phyloP scores from a whole-genome alignment of 2,888 invertebrate genomes.

The Hirtodrosophila cameraria region DNA sequence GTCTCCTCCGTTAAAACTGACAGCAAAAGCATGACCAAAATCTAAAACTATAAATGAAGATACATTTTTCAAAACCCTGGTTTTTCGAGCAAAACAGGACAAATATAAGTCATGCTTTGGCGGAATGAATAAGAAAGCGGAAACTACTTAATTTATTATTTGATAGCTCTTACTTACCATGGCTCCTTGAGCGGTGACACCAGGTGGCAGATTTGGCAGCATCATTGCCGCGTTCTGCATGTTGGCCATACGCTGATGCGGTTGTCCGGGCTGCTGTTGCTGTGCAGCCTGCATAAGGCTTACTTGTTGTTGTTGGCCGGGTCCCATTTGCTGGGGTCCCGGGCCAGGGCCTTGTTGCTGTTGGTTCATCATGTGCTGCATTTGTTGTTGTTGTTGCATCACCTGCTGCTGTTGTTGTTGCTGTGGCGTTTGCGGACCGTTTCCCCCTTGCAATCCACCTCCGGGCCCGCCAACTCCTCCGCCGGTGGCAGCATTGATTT shows the following conservation, averaged over 20 bases:
- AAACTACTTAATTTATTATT: background rate
- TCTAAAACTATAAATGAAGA: too few species aligned
- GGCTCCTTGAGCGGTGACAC: conserved; percentile 80
- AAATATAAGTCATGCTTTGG: too few species aligned
- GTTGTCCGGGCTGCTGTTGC: conserved; percentile 77
- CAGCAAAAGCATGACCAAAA: too few species aligned
- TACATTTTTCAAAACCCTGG: too few species aligned
- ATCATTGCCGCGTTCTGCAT: conserved; percentile 83
- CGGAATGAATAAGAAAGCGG: too few species aligned
- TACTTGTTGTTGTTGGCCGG: conserved; percentile 68
- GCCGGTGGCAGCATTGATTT: conserved; percentile 77
- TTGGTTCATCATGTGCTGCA: conserved; percentile 83
- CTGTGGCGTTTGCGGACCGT: conserved; percentile 76
- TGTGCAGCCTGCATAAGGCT: conserved; percentile 64
- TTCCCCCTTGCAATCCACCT: conserved; percentile 70
- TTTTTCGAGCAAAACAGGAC: too few species aligned
- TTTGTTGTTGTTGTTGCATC: conserved; percentile 86
- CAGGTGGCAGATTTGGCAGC: conserved; percentile 74
- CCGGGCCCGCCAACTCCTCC: conserved; percentile 59
- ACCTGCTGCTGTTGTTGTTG: conserved; percentile 82
- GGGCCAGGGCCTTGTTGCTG: conserved; percentile 81
- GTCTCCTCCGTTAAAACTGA: too few species aligned
- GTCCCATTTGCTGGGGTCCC: conserved; percentile 82
- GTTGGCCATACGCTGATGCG: conserved; percentile 82
- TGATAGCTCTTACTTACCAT: conserved; percentile 76